Percentiles rank a stretch among this genome's conserved stretches.
Conservation (phyloP, 2,888 invertebrate species). For the Carterocephalus palaemon region DNA sequence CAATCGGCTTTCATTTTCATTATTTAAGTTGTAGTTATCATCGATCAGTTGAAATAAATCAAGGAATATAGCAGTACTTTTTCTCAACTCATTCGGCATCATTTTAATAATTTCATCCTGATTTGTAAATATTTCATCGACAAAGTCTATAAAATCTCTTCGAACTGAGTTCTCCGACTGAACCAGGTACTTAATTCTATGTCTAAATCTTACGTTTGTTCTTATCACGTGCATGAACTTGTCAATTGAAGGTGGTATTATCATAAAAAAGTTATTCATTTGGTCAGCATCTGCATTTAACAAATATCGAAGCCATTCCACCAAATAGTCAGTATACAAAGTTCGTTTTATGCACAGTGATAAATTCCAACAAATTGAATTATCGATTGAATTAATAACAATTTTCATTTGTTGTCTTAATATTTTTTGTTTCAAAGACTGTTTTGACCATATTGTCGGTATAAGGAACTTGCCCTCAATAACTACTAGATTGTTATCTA, state of each 20-base stretch:
- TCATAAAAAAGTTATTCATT: slow-evolving; percentile 37
- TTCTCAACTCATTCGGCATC: slow-evolving; percentile 36
- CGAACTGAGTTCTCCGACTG: slow-evolving; percentile 35
- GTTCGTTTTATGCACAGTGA: slow-evolving; percentile 42
- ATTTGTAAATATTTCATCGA: slow-evolving; percentile 48
- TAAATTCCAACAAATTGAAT: slow-evolving; percentile 40
- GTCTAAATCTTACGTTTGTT: slow-evolving; percentile 39
- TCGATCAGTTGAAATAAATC: slow-evolving; percentile 42
- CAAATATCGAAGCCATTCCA: slow-evolving; percentile 44
- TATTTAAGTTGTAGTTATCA: slow-evolving; percentile 40
- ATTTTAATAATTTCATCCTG: slow-evolving; percentile 34
- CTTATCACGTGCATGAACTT: slow-evolving; percentile 38
- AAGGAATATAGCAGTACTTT: slow-evolving; percentile 34
- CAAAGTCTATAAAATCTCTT: slow-evolving; percentile 46
- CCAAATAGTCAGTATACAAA: slow-evolving; percentile 43
- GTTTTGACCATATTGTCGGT: slow-evolving; percentile 38
- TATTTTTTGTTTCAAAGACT: slow-evolving; percentile 43
- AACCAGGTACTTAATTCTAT: slow-evolving; percentile 35
- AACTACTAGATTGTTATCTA: slow-evolving; percentile 37
- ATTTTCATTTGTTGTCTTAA: slow-evolving; percentile 47
- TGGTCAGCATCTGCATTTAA: slow-evolving; percentile 32
- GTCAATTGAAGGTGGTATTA: slow-evolving; percentile 37
- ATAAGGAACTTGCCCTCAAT: slow-evolving; percentile 34
- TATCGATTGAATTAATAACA: slow-evolving; percentile 39
- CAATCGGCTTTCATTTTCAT: slow-evolving; percentile 37